These are phyloP conservation scores for Vannuccia rotundouncinata DNA, from an alignment of 2,888 invertebrate genomes.

Conservation along the genomic window DNA sequence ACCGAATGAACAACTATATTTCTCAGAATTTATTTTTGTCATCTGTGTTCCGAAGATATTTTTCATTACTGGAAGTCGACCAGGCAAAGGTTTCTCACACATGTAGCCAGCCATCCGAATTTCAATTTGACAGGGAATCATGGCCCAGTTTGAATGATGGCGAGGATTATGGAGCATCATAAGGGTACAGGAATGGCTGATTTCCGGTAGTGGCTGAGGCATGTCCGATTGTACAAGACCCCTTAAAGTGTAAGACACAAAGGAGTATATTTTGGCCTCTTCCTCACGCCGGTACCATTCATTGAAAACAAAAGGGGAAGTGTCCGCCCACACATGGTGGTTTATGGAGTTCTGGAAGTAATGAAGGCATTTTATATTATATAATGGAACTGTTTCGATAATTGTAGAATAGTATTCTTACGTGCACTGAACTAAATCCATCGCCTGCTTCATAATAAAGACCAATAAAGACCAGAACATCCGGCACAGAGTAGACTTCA, in stretches of 20 bases:
- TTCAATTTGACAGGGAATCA: constrained; percentile 32
- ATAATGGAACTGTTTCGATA: too few relatives aligned
- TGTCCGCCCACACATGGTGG: neutral
- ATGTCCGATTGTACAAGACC: neutral
- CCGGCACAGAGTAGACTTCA: neutral
- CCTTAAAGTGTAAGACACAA: neutral
- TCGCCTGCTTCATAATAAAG: neutral
- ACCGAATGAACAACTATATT: neutral
- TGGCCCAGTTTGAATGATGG: constrained; percentile 36
- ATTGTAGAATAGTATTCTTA: neutral
- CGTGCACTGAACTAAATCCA: neutral
- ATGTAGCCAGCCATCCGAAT: constrained; percentile 31
- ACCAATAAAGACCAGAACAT: constrained; percentile 8
- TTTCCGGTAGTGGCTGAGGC: neutral
- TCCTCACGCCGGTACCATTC: constrained; percentile 14
- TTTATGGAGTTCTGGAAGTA: neutral
- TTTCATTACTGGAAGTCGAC: neutral
- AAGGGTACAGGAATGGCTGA: neutral
- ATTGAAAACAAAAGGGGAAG: neutral
- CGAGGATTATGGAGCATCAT: constrained; percentile 30
- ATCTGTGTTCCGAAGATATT: neutral
- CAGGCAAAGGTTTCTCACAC: neutral
- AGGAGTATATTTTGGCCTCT: neutral
- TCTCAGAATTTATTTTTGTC: neutral
- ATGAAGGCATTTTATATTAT: neutral